Percentiles rank a stretch among this genome's conserved stretches.
These are phyloP conservation scores for Homarus gammarus DNA, from an alignment of 2,888 invertebrate species.

Conservation along the genomic window DNA sequence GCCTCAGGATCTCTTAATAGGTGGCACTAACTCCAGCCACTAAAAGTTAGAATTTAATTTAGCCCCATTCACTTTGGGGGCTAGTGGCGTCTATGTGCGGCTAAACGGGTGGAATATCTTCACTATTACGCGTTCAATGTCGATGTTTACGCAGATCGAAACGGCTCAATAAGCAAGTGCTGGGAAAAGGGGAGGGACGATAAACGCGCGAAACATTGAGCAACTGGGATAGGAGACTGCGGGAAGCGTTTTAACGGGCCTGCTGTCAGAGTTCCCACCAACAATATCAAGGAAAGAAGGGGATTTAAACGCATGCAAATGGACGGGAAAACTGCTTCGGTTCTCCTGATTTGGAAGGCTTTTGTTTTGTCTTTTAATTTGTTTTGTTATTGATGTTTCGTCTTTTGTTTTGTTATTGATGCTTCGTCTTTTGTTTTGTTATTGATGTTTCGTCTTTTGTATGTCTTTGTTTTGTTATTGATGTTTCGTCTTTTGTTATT, in stretches of 20 bases:
- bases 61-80: neutral
- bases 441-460: too few species aligned
- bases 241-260: constrained; percentile 23
- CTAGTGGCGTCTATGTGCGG: neutral
- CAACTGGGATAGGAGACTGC: neutral
- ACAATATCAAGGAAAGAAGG: constrained; percentile 37
- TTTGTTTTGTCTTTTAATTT: neutral
- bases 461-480: too few species aligned
- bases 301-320: constrained; percentile 40
- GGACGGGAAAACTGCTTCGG: constrained; percentile 27
- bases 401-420: too few species aligned
- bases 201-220: constrained; percentile 8
- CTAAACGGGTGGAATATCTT: neutral
- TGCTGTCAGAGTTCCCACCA: constrained; percentile 33
- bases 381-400: too few species aligned
- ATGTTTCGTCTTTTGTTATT: too few species aligned
- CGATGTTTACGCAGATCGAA: neutral
- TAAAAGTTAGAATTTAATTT: neutral
- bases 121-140: neutral
- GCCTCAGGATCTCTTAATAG: neutral
- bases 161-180: constrained; percentile 18
- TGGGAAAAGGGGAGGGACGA: neutral
- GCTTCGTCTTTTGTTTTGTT: too few species aligned
- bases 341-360: constrained; percentile 20
- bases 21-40: neutral